These are phyloP conservation scores for Chrysocyon brachyurus DNA, from an alignment of 2,797 vertebrate genomes.

Conservation along the genomic window DNA sequence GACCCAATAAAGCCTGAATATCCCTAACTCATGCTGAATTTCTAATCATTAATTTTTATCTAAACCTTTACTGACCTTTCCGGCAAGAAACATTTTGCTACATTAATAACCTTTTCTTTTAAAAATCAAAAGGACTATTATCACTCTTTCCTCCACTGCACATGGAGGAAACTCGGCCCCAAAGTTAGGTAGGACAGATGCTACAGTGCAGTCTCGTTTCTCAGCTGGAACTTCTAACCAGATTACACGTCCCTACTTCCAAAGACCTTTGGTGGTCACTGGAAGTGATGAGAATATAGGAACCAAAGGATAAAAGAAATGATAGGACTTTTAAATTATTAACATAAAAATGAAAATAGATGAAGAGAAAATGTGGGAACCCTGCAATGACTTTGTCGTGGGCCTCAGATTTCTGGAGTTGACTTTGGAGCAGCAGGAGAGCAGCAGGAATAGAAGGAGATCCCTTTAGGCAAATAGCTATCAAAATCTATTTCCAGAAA, in stretches of 20 bases:
- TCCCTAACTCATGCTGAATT: slow-evolving; percentile 45
- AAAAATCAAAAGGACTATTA: slow-evolving; percentile 62
- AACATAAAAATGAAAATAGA: slow-evolving; percentile 69
- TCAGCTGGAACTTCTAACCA: slow-evolving; percentile 52
- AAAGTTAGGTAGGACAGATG: slow-evolving; percentile 51
- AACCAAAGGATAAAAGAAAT: slow-evolving; percentile 76
- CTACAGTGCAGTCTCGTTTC: slow-evolving; percentile 27
- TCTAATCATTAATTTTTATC: slow-evolving; percentile 46
- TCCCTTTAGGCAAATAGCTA: slow-evolving; percentile 69
- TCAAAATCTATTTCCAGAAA: slow-evolving; percentile 74
- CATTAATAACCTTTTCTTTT: slow-evolving; percentile 45
- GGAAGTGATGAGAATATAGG: slow-evolving; percentile 70
- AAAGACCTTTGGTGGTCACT: slow-evolving; percentile 70
- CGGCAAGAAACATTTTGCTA: slow-evolving; percentile 42
- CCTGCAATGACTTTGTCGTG: slow-evolving; percentile 17
- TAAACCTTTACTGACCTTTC: slow-evolving; percentile 59
- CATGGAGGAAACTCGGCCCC: neutral
- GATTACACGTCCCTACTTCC: slow-evolving; percentile 42
- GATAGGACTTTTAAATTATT: slow-evolving; percentile 70
- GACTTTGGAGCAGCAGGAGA: slow-evolving; percentile 67
- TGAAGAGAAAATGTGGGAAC: slow-evolving; percentile 62
- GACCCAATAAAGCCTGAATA: slow-evolving; percentile 7
- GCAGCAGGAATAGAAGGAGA: slow-evolving; percentile 56
- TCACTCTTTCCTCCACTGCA: neutral
- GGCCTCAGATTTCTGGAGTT: slow-evolving; percentile 67